Base-by-base conservation (phyloP, 2,797 vertebrate species). In the Aplochiton taeniatus region DNA sequence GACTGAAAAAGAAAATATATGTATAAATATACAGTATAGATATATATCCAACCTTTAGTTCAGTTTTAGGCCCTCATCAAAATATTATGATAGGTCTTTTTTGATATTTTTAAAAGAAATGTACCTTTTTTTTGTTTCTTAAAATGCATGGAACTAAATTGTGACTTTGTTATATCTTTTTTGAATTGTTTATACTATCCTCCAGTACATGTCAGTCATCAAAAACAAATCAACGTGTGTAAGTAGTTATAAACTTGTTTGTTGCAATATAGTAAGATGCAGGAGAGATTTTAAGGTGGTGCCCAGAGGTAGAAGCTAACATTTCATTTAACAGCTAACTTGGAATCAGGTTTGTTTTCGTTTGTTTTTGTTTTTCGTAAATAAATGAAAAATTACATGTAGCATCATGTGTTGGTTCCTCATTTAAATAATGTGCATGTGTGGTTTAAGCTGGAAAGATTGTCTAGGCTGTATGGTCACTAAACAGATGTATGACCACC, bases 101-200 rank as follows among this genome's bases (percentile, higher is more conserved):
- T 89, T 31, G 31, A 87, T 92, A 90, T 92, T 93, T 79, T 91
- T 84, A 89, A 75, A 80, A 70, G 76, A 16, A 72, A 77, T 85
- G 88, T 89, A 91, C 84, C 89, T 93, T 93, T 92, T 90, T 87
- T 93, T 93, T 92, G 90, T 87, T 91, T 87, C 92, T 91, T 92
- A 90, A 89, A 81, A 87, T 93, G 93, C 93, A 94, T 94, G 93
- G 91, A 87, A 82, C 83, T 88, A 91, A 90, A 87, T 90, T 79
- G 88, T 92, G 91, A 90, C 80, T 90, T 87, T 92, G 90, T 90
- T 92, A 89, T 89, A 80, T 77, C 77, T 83, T 79, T 88, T 92
- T 90, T 91, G 87, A 92, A 91, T 90, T 85, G 90, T 94, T 93
- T 90, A 11, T 58, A 17, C 90, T 91, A 88, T 88, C 88, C 91